Conservation (phyloP, 2,113 vertebrate species). For the Spea multiplicata region DNA sequence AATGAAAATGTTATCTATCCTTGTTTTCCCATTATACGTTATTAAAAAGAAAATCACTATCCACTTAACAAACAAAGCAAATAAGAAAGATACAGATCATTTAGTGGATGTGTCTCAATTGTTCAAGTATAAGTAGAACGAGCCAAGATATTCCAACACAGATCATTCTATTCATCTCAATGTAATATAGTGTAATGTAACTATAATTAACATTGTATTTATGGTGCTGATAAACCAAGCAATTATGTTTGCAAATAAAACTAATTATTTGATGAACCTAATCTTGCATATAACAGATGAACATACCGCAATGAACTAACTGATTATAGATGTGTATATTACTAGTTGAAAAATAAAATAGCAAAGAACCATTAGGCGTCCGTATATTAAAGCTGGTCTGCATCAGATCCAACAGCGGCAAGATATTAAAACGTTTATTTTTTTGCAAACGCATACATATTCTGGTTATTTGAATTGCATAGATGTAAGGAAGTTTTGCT, state of each 20-base stretch:
- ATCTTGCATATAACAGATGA: constrained; percentile 5
- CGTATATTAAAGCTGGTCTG: too few relatives aligned
- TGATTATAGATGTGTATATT: constrained; percentile 27
- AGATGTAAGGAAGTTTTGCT: too few relatives aligned
- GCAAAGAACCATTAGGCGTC: too few relatives aligned
- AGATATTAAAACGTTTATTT: too few relatives aligned
- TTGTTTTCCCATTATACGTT: neutral
- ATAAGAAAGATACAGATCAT: constrained; percentile 30
- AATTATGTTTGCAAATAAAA: constrained; percentile 30
- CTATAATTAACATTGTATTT: constrained; percentile 23
- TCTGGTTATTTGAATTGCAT: too few relatives aligned
- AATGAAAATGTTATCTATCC: constrained; percentile 6
- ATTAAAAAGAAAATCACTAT: constrained; percentile 13
- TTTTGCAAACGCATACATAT: too few relatives aligned
- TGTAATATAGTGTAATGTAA: neutral
- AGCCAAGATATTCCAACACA: constrained; percentile 24
- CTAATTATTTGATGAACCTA: constrained; percentile 29
- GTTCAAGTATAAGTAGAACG: neutral
- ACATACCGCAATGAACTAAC: constrained; percentile 8
- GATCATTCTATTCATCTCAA: constrained; percentile 23
- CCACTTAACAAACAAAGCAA: constrained; percentile 8
- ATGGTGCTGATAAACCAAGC: constrained; percentile 18
- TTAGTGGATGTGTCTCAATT: constrained; percentile 3
- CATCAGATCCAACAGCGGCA: too few relatives aligned
- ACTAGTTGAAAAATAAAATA: neutral